Base-by-base conservation (phyloP, 2,888 invertebrate genomes). In the Agrochola macilenta region DNA sequence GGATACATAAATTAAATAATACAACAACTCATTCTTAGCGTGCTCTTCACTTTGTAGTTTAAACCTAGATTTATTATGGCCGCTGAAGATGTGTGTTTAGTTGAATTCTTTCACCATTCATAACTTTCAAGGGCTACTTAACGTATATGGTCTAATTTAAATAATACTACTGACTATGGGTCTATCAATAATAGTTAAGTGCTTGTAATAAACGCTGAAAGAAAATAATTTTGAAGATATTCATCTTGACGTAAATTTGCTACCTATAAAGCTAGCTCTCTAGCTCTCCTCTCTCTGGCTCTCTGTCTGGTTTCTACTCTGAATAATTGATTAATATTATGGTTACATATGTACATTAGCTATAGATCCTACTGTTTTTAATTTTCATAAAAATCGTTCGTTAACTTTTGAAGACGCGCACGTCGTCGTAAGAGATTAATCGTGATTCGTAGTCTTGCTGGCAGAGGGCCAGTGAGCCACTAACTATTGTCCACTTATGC, bases 401-500 rank as follows among this genome's bases (percentile, higher is more conserved):
- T 52, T 73, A 71, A 64, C 61, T 49, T 65, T 14, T 12, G n/a
- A 30, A 63, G 86, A 26, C 57, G 71, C 64, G 60, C 74, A 75
- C 46, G 64, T 68, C 35, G 30, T 76, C 35, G 26, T 76, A 54
- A 71, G 49, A 71, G 85, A 84, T 84, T 79, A 82, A 87, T 87
- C 66, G 70, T 76, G 14, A 74, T 75, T 79, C 69, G 72, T 68
- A 58, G 30, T n/a, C 12, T 76, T 26, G 12, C 71, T 83, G 86
- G 83, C 83, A 20, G 65, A 54, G 74, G 69, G 71, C 72, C 83
- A 86, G 54, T 30, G 49, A 20, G 71, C 72, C 72, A 85, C 35
- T 35, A n/a, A 12, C 39, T 71, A 84, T 57, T 79, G 74, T 57
- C 74, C 83, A 85, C 68, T 78, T 80, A 83, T 86, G 79, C 74